A percentile compares a stretch with the other conserved stretches of the same genome.
Conservation (phyloP, 2,888 invertebrate genomes). For the Acrobasis repandana region DNA sequence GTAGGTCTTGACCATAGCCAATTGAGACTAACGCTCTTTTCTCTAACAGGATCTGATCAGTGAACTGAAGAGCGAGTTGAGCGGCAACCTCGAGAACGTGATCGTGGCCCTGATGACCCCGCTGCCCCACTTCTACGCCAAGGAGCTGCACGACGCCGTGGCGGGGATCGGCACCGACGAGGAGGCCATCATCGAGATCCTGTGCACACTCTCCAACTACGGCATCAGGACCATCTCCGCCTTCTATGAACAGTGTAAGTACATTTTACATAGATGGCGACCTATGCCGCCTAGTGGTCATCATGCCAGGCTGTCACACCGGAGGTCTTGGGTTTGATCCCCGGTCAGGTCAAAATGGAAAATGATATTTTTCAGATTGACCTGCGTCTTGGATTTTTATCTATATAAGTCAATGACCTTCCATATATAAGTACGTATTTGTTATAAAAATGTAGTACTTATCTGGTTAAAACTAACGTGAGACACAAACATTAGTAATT, state of each 20-base stretch:
- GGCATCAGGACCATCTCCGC: conserved; percentile 93
- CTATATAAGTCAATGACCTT: too few species aligned
- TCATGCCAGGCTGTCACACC: too few species aligned
- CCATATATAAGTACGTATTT: too few species aligned
- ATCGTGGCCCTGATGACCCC: conserved; percentile 96
- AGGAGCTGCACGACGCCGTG: conserved; percentile 94
- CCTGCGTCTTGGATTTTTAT: too few species aligned
- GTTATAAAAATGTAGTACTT: too few species aligned
- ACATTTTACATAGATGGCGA: background rate
- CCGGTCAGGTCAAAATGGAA: too few species aligned
- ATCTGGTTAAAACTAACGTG: too few species aligned
- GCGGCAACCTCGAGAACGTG: conserved; percentile 94
- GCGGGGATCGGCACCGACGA: conserved; percentile 94
- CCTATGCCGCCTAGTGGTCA: too few species aligned
- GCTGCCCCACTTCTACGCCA: conserved; percentile 94
- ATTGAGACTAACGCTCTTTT: background rate
- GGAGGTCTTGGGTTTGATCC: too few species aligned
- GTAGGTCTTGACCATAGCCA: background rate
- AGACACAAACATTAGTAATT: too few species aligned
- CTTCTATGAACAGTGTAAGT: conserved; percentile 91
- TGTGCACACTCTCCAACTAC: conserved; percentile 95
- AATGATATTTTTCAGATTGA: too few species aligned
- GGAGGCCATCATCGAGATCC: conserved; percentile 95
- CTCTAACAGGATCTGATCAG: conserved; percentile 86
- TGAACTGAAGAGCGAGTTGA: conserved; percentile 94